Evolutionary conservation across 2,113 vertebrate species (phyloP), one percentile per base, ranked within the genome.

Genomic region (Melanotaenia duboulayi): DNA sequence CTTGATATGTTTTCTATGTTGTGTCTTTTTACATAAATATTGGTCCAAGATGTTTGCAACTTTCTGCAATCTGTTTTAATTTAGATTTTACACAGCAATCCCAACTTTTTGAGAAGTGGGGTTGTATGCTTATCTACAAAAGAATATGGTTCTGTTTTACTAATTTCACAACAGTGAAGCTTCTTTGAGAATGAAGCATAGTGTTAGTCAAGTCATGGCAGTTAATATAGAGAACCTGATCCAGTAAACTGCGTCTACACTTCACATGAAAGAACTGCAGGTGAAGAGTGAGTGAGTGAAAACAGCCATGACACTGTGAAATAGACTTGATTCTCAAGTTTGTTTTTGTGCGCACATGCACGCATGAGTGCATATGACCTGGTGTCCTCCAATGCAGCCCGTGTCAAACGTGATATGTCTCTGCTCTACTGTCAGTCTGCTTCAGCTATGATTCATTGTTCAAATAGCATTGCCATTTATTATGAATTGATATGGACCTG

Each of bases 371-470:
- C 55, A 40, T 24, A 40, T 74, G 69, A 84, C 65, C 83, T 44
- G 50, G 63, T 83, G 77, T 86, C 59, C 71, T 76, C 83, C 49
- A 78, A 25, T 78, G 69, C 35, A 50, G 65, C 72, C 66, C 63
- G 63, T 83, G 85, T 88, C 89, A 89, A 81, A 76, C 50, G 65
- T 80, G 82, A 89, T 87, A 82, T 81, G 83, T 84, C 71, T 83
- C 77, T 65, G 65, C 85, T 84, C 60, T 42, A 71, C 58, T 60
- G 56, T 68, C 63, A 81, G 67, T 61, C 74, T 66, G 74, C 74
- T 89, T 84, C 76, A 76, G 81, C 82, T 84, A 75, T 90, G 89
- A 92, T 84, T 87, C 83, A 91, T 85, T 87, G 87, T 81, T 88
- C 81, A 89, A 87, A 92, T 81, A 75, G 78, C 68, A 44, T 65